These are phyloP conservation scores for Melanotaenia parkinsoni DNA, from an alignment of 2,797 vertebrate species.

Conservation along the genomic window DNA sequence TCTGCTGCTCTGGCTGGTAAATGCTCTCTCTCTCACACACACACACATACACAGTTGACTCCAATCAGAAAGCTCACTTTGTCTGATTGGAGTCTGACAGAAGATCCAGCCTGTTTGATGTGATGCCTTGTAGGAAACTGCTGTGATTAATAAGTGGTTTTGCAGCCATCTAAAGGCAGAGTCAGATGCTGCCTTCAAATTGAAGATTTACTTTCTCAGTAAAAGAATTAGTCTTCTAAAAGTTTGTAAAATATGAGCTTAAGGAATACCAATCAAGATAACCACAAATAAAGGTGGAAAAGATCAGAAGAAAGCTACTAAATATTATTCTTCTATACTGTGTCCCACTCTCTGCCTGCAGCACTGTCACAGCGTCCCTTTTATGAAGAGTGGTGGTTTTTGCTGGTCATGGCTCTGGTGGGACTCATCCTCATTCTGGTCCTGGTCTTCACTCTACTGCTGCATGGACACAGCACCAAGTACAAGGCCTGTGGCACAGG, in stretches of 20 bases:
- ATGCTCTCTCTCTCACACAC: conserved; percentile 17
- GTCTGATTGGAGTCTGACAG: conserved; percentile 15
- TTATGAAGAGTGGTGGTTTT: conserved; percentile 98
- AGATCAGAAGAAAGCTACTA: not conserved
- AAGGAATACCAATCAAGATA: not conserved
- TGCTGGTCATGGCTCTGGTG: conserved; percentile 91
- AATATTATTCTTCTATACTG: not conserved
- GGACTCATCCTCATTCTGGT: conserved; percentile 90
- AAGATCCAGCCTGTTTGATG: not conserved
- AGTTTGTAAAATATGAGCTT: not conserved
- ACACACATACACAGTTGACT: conserved; percentile 17
- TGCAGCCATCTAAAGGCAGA: conserved; percentile 63
- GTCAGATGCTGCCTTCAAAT: not conserved
- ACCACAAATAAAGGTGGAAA: not conserved
- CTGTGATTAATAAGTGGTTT: conserved; percentile 1
- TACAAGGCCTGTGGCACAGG: conserved; percentile 89
- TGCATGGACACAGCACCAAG: conserved; percentile 90
- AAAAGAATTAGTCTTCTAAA: not conserved
- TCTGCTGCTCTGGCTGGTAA: conserved; percentile 91
- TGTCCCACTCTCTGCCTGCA: conserved; percentile 55
- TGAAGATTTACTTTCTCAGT: not conserved
- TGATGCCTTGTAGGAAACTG: not conserved
- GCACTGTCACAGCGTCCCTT: conserved; percentile 89
- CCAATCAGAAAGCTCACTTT: conserved; percentile 23
- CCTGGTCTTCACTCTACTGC: conserved; percentile 87